Conservation (phyloP, 2,888 invertebrate species). For the Platerodrilus igneus region DNA sequence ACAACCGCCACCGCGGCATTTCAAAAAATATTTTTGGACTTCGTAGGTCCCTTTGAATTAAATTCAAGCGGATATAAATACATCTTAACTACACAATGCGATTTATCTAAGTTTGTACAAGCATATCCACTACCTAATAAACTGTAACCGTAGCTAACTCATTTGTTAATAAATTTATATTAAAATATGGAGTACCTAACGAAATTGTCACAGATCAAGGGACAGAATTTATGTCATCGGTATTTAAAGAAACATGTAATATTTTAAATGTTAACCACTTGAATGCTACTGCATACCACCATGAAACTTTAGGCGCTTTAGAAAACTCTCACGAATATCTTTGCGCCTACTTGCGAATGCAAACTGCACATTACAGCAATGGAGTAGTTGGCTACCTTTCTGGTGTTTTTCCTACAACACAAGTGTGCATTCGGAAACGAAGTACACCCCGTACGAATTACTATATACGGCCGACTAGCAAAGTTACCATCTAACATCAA, state of each 20-base stretch:
- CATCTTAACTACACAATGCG: slow-evolving; percentile 21
- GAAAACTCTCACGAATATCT: slow-evolving; percentile 25
- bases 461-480: slow-evolving; percentile 22
- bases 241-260: slow-evolving; percentile 16
- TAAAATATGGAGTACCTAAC: slow-evolving; percentile 21
- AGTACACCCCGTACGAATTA: slow-evolving; percentile 26
- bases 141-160: slow-evolving; percentile 8
- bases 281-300: too few relatives aligned
- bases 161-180: slow-evolving; percentile 24
- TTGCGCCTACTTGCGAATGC: slow-evolving; percentile 22
- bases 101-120: slow-evolving; percentile 14
- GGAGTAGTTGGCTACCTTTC: slow-evolving; percentile 26
- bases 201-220: slow-evolving; percentile 22
- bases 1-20: slow-evolving; percentile 22
- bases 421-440: slow-evolving; percentile 25
- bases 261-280: slow-evolving; percentile 19
- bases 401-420: slow-evolving; percentile 30
- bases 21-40: slow-evolving; percentile 23
- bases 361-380: slow-evolving; percentile 9
- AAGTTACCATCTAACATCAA: slow-evolving; percentile 19
- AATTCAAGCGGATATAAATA: slow-evolving; percentile 11
- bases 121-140: not conserved
- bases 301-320: slow-evolving; percentile 14
- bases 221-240: slow-evolving; percentile 14
- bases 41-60: slow-evolving; percentile 14